These are phyloP conservation scores for Phymanthus crucifer DNA, from an alignment of 92 coral and sea anemone genomes.

Conservation along the genomic window DNA sequence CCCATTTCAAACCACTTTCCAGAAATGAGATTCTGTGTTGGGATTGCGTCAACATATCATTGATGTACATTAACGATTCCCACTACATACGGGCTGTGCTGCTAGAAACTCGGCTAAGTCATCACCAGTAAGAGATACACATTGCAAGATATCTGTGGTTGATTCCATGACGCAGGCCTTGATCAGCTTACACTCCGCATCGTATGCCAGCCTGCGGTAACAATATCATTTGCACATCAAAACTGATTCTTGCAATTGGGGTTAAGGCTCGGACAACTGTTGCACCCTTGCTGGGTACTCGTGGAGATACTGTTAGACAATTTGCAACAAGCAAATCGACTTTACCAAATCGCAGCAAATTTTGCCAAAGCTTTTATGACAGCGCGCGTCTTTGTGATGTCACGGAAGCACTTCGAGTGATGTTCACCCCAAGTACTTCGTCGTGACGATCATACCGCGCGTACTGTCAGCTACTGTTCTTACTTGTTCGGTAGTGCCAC, in stretches of 20 bases:
- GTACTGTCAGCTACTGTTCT: not conserved
- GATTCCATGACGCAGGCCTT: slow-evolving; percentile 74
- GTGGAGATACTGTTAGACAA: not conserved
- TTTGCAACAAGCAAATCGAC: too few species aligned
- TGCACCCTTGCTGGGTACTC: not conserved
- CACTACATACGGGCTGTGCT: slow-evolving; percentile 70
- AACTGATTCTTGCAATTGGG: not conserved
- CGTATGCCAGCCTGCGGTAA: slow-evolving; percentile 77
- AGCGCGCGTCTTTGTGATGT: too few species aligned
- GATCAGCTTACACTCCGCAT: slow-evolving; percentile 65
- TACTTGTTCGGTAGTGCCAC: slow-evolving; percentile 6
- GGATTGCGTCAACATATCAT: not conserved
- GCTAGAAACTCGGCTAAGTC: slow-evolving; percentile 47
- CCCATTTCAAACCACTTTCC: too few species aligned
- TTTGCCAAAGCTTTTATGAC: too few species aligned
- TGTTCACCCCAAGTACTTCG: too few species aligned
- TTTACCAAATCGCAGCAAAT: too few species aligned
- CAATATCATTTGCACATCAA: not conserved
- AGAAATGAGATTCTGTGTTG: too few species aligned
- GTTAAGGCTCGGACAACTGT: not conserved
- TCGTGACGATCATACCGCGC: too few species aligned
- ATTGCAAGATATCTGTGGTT: slow-evolving; percentile 34
- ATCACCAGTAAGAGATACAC: slow-evolving; percentile 55
- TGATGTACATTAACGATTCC: not conserved
- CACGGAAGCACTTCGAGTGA: too few species aligned